A percentile compares a stretch with the other conserved stretches of the same genome.
phyloP scores from a whole-genome alignment of 1,140 invertebrate species.

The Bicyclus anynana region DNA sequence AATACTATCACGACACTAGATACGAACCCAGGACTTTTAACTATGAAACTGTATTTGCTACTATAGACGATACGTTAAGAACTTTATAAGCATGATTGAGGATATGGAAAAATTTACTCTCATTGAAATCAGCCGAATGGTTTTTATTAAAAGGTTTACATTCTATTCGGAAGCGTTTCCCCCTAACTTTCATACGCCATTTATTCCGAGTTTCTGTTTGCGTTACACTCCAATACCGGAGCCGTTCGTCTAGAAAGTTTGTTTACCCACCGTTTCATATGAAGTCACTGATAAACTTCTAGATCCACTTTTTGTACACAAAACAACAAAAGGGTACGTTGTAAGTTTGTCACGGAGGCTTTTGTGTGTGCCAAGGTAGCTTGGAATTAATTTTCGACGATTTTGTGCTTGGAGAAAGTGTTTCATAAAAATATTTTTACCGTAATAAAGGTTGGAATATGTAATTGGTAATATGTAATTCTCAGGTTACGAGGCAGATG shows the following conservation, averaged over 20 bases:
- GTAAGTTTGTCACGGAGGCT: background rate
- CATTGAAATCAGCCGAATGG: conserved; percentile 34
- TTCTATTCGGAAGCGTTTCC: conserved; percentile 39
- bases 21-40: no score
- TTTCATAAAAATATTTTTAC: no score
- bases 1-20: no score
- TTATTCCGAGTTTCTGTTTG: conserved; percentile 57
- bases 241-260: conserved; percentile 53
- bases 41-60: no score
- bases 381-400: background rate
- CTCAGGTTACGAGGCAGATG: no score
- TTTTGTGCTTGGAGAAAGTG: no score
- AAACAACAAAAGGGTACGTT: background rate
- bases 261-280: conserved; percentile 38
- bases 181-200: conserved; percentile 51
- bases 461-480: no score
- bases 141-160: conserved; percentile 47
- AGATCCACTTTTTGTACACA: background rate
- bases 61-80: no score
- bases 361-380: background rate
- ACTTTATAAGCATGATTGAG: background rate
- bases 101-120: conserved; percentile 29
- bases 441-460: no score
- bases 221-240: conserved; percentile 46
- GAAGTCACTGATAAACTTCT: conserved; percentile 18